A percentile compares a stretch with the other conserved stretches of the same genome.
Evolutionary conservation across 2,113 vertebrate genomes (phyloP).

Genomic region (Catharus bicknelli): DNA sequence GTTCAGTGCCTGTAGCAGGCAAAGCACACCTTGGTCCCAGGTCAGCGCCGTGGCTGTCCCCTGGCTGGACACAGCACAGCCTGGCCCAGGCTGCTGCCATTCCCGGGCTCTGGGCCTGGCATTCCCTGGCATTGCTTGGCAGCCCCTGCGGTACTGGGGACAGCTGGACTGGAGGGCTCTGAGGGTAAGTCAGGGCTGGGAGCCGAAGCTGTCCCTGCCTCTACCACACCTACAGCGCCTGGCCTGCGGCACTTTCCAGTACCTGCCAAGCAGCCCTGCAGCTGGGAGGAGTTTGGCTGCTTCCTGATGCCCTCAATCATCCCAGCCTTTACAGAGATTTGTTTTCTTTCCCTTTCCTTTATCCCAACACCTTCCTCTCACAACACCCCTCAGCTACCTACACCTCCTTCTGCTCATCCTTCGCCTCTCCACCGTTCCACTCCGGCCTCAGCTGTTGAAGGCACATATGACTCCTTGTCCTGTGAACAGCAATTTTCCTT

Average conservation of each 20-base stretch:
- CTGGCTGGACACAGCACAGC: accelerated
- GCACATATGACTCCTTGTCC: not conserved
- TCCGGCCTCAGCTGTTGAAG: not conserved
- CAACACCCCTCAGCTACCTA: constrained; percentile 27
- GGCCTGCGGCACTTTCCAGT: not conserved
- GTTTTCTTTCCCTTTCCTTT: constrained; percentile 30
- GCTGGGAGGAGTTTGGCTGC: constrained; percentile 28
- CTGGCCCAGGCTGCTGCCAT: not conserved
- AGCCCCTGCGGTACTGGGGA: accelerated
- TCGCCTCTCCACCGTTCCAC: not conserved
- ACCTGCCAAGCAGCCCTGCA: constrained; percentile 36
- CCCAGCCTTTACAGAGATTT: constrained; percentile 3
- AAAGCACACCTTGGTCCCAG: not conserved
- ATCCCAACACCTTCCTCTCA: not conserved
- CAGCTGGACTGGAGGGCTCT: not conserved
- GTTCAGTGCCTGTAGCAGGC: not conserved
- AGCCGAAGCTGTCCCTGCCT: not conserved
- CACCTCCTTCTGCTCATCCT: not conserved
- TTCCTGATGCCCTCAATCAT: constrained; percentile 21
- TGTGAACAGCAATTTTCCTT: not conserved
- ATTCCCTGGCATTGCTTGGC: too few species aligned
- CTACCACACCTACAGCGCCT: constrained; percentile 22
- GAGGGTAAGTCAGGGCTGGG: not conserved
- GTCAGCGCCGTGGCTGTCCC: accelerated
- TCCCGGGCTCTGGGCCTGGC: accelerated